Percentiles rank a stretch among this genome's conserved stretches.
Evolutionary conservation across 1,140 invertebrate species (phyloP).

Genomic region (Hydropsyche tenuis): DNA sequence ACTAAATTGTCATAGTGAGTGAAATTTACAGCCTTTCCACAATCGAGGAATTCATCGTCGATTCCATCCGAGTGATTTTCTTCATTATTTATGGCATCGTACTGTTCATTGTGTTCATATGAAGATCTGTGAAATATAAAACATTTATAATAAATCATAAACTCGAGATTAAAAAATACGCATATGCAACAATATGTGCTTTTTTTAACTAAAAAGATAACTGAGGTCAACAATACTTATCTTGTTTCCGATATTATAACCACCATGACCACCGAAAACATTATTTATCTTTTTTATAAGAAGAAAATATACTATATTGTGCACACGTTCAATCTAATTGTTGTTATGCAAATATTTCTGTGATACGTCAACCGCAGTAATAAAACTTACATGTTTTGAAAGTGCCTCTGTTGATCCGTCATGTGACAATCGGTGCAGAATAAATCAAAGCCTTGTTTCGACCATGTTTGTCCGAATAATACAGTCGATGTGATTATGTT

Average conservation of each 20-base stretch:
- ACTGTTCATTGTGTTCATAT: slow-evolving; percentile 43
- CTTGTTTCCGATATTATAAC: background rate
- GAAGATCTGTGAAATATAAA: slow-evolving; percentile 36
- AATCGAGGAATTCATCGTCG: slow-evolving; percentile 77
- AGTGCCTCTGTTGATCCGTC: slow-evolving; percentile 60
- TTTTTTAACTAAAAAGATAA: no score
- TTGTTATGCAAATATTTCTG: no score
- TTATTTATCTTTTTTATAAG: background rate
- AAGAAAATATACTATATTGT: no score
- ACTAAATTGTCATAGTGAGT: slow-evolving; percentile 88
- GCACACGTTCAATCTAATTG: no score
- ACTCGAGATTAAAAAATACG: no score
- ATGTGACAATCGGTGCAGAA: slow-evolving; percentile 64
- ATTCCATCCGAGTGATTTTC: slow-evolving; percentile 55
- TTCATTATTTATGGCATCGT: slow-evolving; percentile 39
- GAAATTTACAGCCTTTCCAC: slow-evolving; percentile 86
- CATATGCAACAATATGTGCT: no score
- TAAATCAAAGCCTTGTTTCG: slow-evolving; percentile 66
- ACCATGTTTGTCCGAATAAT: slow-evolving; percentile 68
- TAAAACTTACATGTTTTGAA: slow-evolving; percentile 48
- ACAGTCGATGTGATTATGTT: slow-evolving; percentile 71
- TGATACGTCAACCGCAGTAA: background rate
- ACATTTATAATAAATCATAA: background rate
- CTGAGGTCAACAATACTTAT: slow-evolving; percentile 19
- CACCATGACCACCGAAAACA: background rate